Conservation (phyloP, 2,888 invertebrate species). For the Cantharis flavilabris region DNA sequence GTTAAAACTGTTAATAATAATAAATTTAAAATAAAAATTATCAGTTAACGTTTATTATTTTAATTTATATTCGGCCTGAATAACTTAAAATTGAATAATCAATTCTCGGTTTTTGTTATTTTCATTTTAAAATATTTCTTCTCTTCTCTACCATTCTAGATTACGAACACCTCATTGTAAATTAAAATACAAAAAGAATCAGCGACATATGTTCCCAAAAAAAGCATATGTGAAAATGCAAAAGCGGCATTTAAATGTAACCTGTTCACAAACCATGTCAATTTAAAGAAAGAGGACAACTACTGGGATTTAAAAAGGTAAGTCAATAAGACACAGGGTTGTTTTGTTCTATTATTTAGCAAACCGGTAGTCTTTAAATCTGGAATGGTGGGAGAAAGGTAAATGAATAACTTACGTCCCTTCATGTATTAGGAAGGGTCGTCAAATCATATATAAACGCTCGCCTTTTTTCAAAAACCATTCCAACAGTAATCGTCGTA, state of each 20-base stretch:
- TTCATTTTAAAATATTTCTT: not conserved
- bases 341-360: conserved; percentile 27
- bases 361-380: conserved; percentile 18
- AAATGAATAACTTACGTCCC: conserved; percentile 1
- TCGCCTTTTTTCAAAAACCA: conserved; percentile 21
- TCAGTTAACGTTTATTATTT: not conserved
- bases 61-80: not conserved
- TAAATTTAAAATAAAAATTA: not conserved
- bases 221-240: not conserved
- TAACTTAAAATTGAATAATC: no score
- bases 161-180: not conserved
- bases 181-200: not conserved
- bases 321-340: conserved; percentile 14
- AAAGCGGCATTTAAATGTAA: conserved; percentile 10
- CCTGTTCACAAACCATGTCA: conserved; percentile 23
- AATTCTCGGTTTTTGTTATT: not conserved
- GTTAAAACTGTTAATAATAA: not conserved
- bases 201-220: not conserved
- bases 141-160: not conserved
- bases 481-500: conserved; percentile 23
- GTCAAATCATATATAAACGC: conserved; percentile 19
- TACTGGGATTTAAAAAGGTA: conserved; percentile 19
- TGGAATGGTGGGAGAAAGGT: conserved; percentile 22
- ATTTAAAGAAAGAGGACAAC: conserved; percentile 19
- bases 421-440: conserved; percentile 5